Evolutionary conservation across 1,140 invertebrate species (phyloP).

Genomic region (Megalopta genalis): DNA sequence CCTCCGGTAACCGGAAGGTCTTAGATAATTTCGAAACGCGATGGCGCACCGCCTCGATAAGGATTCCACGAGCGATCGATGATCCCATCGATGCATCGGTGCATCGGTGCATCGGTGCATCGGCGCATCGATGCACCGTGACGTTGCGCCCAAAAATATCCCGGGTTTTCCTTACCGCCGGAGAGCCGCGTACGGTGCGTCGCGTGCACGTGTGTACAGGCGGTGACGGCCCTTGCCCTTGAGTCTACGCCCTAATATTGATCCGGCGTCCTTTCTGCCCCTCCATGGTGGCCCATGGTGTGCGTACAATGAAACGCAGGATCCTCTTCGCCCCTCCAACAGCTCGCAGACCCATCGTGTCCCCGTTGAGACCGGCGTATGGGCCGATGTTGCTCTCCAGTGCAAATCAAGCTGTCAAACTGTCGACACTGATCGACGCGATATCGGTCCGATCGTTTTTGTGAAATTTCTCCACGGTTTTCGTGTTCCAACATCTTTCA

Average conservation of each 20-base stretch:
- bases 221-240: constrained; percentile 69
- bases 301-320: constrained; percentile 50
- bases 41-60: constrained; percentile 44
- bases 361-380: constrained; percentile 57
- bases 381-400: constrained; percentile 66
- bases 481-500: no score
- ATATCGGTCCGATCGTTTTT: background rate
- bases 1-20: constrained; percentile 16
- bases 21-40: constrained; percentile 34
- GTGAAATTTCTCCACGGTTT: background rate
- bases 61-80: constrained; percentile 30
- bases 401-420: constrained; percentile 74
- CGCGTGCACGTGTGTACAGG: background rate
- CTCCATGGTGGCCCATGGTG: constrained; percentile 52
- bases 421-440: constrained; percentile 57
- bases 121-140: constrained; percentile 3
- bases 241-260: constrained; percentile 76
- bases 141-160: constrained; percentile 4
- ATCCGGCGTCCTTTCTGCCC: constrained; percentile 66
- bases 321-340: constrained; percentile 27
- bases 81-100: background rate
- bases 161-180: background rate
- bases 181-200: background rate
- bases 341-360: constrained; percentile 22
- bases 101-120: no score